These are phyloP conservation scores for Corythornis madagascariensis DNA, from an alignment of 2,113 vertebrate genomes.

Conservation along the genomic window DNA sequence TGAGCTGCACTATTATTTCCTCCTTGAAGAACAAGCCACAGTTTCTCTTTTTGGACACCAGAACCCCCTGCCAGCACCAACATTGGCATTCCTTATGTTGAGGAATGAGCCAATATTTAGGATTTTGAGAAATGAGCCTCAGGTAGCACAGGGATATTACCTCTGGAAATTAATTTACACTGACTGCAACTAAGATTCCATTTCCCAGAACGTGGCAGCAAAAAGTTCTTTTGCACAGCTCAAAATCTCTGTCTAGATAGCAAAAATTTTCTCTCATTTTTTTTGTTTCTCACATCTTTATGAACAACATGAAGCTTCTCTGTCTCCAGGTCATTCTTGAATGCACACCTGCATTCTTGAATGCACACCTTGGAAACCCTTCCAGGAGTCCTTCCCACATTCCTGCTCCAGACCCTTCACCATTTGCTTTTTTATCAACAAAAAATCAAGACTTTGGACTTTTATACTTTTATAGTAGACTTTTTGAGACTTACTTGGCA, in stretches of 20 bases:
- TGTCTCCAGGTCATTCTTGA: not conserved
- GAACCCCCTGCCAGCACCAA: not conserved
- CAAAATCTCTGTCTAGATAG: not conserved
- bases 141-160: not conserved
- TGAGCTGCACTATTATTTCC: not conserved
- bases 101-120: not conserved
- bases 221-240: not conserved
- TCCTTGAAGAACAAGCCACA: not conserved
- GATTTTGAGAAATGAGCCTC: not conserved
- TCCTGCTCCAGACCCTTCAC: not conserved
- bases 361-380: not conserved
- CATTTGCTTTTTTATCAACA: not conserved
- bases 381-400: not conserved
- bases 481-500: not conserved
- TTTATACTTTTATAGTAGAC: not conserved
- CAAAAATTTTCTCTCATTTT: not conserved
- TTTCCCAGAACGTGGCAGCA: not conserved
- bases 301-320: not conserved
- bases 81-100: not conserved
- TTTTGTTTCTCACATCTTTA: not conserved
- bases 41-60: not conserved
- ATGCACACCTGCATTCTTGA: not conserved
- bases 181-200: not conserved
- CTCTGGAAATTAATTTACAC: not conserved
- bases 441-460: not conserved